Evolutionary conservation across 2,797 vertebrate genomes (phyloP), one percentile per base, ranked within the genome.

Genomic region (Squalus acanthias): DNA sequence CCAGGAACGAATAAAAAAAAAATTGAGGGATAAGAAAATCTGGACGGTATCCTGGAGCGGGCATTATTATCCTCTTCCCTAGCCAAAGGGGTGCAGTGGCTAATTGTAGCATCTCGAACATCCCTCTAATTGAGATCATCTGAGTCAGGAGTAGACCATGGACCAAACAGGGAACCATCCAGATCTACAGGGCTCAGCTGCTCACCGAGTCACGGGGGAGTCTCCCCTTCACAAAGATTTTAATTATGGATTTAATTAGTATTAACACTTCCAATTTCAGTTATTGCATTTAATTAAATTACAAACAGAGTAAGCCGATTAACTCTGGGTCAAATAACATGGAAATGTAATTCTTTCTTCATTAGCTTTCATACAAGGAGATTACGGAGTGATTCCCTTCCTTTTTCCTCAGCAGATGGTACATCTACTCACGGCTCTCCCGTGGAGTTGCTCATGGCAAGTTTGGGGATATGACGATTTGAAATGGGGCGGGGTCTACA

Each of bases 201-300:
- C 87, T 89, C 53, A 85, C 4, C 0, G 7, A 22, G 20, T 85
- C 87, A 60, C 24, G 3, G 29, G 87, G 87, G 57, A 60, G 13
- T 60, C 10, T 4, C 87, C 2, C 10, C 10, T 13, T 13, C 22
- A 22, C 87, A 29, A 60, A 89, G 87, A 60, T 12, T 13, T 60
- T 29, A 89, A 89, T 88, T 53, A 88, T 15, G 26, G 57, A 60
- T 89, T 89, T 89, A 89, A 60, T 89, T 89, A 60, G 53, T 60
- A 89, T 60, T 89, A 60, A 33, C 5, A 12, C 26, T 89, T 89
- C 24, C 20, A 85, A 50, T 89, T 60, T 89, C 87, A 33, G 57
- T 29, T 69, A 94, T 46, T n/a, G 63, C n/a, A 15, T 92, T 92
- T 92, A 65, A 94, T 39, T 94, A 39, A 94, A 46, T 70, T 94